Evolutionary conservation across 1,140 invertebrate genomes (phyloP), one percentile per base, ranked within the genome.

Genomic region (Matsumurasca onukii): DNA sequence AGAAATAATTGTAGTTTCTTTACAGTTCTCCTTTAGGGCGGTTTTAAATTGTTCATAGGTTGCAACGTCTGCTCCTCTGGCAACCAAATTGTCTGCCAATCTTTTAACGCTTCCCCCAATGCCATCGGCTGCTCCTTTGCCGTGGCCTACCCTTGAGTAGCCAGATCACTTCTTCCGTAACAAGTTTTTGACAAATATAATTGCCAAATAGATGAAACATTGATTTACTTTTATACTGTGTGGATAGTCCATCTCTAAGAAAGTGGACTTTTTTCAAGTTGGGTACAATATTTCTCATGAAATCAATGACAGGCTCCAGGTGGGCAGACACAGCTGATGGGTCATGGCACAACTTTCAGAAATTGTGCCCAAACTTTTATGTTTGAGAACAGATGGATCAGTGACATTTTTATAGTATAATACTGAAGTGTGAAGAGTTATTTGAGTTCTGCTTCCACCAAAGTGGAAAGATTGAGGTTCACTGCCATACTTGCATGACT

Each of bases 301-400:
- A 69, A 49, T 70, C 25, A 69, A 80, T 65, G 5, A 75, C 72
- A 69, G 75, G 73, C 70, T 76, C 72, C 51, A 78, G 52, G 72
- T 80, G 75, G 70, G 71, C 76, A 74, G 76, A 79, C 70, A 79
- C 72, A 1, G 75, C 75, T 70, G 73, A 71, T 59, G 79, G 75
- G 67, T 77, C 75, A 70, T 67, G 66, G 1, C 52, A 52, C 31
- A 76, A 73, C 74, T 74, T 76, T 63, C 79, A 73, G 69, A 76
- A 77, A 13, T 78, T 72, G 15, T 76, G 76, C 71, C 78, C 76
- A 73, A 80, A 79, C 51, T 70, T 76, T 76, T 75, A 12, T 31
- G 39, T 25, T 31, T 48, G 2, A n/a, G n/a, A n/a, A n/a, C n/a
- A n/a, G n/a, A n/a, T 66, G 29, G 45, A 13, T 66, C 30, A 66